Conservation (phyloP, 1,140 invertebrate species). For the Cataglyphis hispanica region DNA sequence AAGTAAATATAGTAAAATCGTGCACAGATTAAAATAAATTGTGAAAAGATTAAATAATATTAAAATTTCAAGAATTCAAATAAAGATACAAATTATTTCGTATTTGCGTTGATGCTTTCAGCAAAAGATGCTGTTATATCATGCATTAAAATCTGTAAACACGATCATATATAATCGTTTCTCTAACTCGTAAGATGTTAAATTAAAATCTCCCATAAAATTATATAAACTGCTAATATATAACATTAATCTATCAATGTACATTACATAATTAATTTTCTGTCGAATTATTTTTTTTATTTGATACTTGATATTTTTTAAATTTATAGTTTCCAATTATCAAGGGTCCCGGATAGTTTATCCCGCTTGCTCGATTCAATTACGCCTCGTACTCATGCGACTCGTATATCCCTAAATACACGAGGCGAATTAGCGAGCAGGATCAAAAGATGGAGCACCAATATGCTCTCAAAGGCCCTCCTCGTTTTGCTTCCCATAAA, state of each 20-base stretch:
- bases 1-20: conserved; percentile 11
- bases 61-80: background rate
- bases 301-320: background rate
- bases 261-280: background rate
- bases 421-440: conserved; percentile 52
- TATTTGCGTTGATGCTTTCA: background rate
- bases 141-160: conserved; percentile 36
- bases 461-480: conserved; percentile 51
- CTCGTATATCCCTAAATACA: conserved; percentile 51
- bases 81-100: background rate
- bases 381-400: conserved; percentile 15
- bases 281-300: background rate
- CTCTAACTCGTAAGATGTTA: background rate
- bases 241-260: background rate
- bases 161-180: background rate
- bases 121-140: background rate
- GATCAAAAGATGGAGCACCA: conserved; percentile 57
- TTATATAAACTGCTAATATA: background rate
- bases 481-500: conserved; percentile 29
- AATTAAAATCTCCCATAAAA: background rate
- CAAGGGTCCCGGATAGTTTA: conserved; percentile 20
- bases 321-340: conserved; percentile 6
- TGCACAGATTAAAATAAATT: too few relatives aligned
- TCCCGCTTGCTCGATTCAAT: conserved; percentile 46
- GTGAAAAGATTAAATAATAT: background rate